Conservation (phyloP, 2,113 vertebrate species). For the Elephas maximus region DNA sequence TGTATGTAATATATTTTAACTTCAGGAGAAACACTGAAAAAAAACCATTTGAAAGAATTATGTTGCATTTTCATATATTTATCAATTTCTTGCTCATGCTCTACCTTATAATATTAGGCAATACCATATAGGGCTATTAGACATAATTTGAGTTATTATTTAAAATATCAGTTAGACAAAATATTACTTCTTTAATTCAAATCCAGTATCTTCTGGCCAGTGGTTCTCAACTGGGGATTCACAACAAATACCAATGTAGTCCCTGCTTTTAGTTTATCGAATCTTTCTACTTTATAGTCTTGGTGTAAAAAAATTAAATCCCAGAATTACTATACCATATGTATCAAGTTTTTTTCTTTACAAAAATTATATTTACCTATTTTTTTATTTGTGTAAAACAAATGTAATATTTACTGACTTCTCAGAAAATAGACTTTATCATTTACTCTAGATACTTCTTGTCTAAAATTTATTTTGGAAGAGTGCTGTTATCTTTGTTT, state of each 20-base stretch:
- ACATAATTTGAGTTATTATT: not conserved
- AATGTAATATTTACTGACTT: not conserved
- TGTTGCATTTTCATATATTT: not conserved
- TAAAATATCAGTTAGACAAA: no score
- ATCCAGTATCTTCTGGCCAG: not conserved
- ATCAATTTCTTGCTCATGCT: not conserved
- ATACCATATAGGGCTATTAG: not conserved
- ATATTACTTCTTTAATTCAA: not conserved
- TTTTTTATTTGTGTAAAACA: not conserved
- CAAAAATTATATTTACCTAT: not conserved
- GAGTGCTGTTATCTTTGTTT: not conserved
- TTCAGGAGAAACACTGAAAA: not conserved
- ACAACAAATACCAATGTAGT: not conserved
- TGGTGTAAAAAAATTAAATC: not conserved
- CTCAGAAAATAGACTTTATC: not conserved
- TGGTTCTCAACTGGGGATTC: not conserved
- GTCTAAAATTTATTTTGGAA: not conserved
- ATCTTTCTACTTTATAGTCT: not conserved
- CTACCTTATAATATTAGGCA: not conserved
- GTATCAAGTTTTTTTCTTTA: not conserved
- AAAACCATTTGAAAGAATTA: not conserved
- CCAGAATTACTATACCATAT: not conserved
- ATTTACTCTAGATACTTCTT: not conserved
- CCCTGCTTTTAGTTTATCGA: not conserved
- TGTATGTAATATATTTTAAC: not conserved